These are phyloP conservation scores for Loxodonta africana DNA, from an alignment of 2,113 vertebrate species.

Conservation along the genomic window DNA sequence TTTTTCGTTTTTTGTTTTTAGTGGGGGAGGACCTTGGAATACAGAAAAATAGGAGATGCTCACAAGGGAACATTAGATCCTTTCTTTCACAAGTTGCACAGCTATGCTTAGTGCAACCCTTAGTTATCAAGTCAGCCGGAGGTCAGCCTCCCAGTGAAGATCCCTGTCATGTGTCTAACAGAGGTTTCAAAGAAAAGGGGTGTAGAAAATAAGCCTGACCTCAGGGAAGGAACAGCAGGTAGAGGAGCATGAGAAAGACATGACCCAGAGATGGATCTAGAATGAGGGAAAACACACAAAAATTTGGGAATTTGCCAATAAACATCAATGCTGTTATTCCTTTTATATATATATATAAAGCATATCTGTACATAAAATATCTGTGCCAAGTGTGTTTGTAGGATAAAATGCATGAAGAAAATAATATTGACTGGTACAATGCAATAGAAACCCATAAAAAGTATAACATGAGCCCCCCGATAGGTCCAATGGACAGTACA, in stretches of 20 bases:
- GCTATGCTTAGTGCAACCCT: not conserved
- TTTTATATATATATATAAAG: not conserved
- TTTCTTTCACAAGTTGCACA: not conserved
- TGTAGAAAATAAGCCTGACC: fast-evolving
- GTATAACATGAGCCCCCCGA: not conserved
- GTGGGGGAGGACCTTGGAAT: not conserved
- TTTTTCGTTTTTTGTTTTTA: too few species aligned
- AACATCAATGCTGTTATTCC: not conserved
- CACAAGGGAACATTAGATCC: not conserved
- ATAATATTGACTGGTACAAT: not conserved
- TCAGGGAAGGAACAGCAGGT: not conserved
- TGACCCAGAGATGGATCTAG: not conserved
- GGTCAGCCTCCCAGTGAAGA: too few species aligned
- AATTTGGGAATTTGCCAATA: not conserved
- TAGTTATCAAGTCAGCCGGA: not conserved
- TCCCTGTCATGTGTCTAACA: not conserved
- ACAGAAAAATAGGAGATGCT: not conserved
- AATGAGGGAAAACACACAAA: not conserved
- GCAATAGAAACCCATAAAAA: not conserved
- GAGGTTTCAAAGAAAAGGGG: not conserved
- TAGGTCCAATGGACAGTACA: not conserved
- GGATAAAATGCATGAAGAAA: not conserved
- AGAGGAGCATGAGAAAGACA: not conserved
- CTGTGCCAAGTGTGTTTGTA: not conserved
- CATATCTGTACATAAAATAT: not conserved